Conservation (phyloP, 2,888 invertebrate species). For the Gryllus longicercus region DNA sequence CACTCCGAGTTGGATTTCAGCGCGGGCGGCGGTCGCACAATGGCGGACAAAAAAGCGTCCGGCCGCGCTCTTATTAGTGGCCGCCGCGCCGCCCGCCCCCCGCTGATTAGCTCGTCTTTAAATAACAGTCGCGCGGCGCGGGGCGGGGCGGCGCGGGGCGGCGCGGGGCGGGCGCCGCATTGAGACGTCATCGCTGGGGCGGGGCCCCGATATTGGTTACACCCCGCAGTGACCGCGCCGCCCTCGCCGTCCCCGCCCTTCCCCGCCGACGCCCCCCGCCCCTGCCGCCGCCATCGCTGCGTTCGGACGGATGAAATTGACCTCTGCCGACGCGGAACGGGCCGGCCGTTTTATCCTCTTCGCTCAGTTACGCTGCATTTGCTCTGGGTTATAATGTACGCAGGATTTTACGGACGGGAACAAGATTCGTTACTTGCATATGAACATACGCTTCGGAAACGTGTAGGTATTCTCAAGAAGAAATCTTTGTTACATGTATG, state of each 20-base stretch:
- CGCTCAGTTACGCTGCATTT: too few relatives aligned
- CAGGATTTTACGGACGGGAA: too few relatives aligned
- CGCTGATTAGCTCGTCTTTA: conserved; percentile 17
- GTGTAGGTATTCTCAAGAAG: too few relatives aligned
- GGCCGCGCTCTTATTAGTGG: conserved; percentile 17
- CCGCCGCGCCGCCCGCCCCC: not conserved
- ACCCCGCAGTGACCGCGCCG: not conserved
- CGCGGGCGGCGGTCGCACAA: not conserved
- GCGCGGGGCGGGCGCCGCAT: not conserved
- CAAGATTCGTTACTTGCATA: too few relatives aligned
- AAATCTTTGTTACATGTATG: too few relatives aligned
- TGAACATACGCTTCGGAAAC: too few relatives aligned
- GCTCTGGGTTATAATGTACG: too few relatives aligned
- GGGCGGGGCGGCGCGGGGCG: too few relatives aligned
- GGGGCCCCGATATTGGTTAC: not conserved
- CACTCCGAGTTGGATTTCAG: not conserved
- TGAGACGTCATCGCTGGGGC: not conserved
- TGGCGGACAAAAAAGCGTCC: conserved; percentile 2
- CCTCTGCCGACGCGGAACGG: too few relatives aligned
- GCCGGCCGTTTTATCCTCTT: too few relatives aligned
- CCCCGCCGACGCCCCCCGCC: not conserved
- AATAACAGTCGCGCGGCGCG: not conserved
- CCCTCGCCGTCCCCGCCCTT: not conserved
- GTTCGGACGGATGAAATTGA: too few relatives aligned
- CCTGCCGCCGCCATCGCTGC: too few relatives aligned